These are phyloP conservation scores for Anolis carolinensis DNA, from an alignment of 2,113 vertebrate genomes.

Conservation along the genomic window DNA sequence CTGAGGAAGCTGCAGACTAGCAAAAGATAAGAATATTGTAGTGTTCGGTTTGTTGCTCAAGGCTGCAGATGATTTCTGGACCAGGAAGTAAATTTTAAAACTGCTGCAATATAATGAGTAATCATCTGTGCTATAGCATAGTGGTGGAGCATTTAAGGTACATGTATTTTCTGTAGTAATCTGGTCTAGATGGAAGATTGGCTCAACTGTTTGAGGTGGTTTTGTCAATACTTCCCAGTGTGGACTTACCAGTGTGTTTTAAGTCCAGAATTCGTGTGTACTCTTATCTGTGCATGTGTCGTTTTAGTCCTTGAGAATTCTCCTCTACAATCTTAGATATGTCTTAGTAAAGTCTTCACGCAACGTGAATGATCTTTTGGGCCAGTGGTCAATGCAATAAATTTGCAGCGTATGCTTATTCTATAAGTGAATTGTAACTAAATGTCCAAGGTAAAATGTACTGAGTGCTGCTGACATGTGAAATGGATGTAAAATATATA, in stretches of 20 bases:
- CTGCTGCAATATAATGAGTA: background rate
- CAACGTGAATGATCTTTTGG: constrained; percentile 47
- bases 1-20: background rate
- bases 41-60: background rate
- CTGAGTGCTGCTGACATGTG: background rate
- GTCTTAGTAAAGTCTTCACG: constrained; percentile 41
- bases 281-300: background rate
- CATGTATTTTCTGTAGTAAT: background rate
- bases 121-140: background rate
- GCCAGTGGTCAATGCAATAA: background rate
- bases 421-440: background rate
- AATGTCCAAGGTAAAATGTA: background rate
- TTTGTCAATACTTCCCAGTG: background rate
- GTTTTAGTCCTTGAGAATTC: background rate
- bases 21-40: background rate
- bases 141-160: background rate
- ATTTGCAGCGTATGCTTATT: background rate
- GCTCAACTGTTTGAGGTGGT: background rate
- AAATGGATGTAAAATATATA: background rate
- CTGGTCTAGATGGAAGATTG: background rate
- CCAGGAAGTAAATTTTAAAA: background rate
- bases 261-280: constrained; percentile 33
- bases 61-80: background rate
- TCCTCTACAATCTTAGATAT: constrained; percentile 18
- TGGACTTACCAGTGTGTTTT: constrained; percentile 4